Base-by-base conservation (phyloP, 2,888 invertebrate species). In the Thereva nobilitata region DNA sequence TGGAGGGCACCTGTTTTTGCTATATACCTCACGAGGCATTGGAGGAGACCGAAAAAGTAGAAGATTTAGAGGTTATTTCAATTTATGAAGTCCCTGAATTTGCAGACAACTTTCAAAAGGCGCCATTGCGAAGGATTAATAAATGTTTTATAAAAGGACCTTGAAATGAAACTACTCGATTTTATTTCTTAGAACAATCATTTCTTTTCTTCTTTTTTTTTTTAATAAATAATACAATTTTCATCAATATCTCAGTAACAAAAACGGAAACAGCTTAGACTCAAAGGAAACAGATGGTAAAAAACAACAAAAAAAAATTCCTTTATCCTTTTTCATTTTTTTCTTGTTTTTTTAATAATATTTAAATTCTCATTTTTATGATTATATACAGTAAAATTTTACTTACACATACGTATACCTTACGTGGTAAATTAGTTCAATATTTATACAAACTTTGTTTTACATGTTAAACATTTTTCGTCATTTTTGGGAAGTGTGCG, bases 301-400 rank as follows among this genome's bases (percentile, higher is more conserved):
- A 59, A 61, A 61, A 50, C 61, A 61, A 61, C 50, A 50, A 61
- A 23, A 23, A 23, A 23, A 23, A 23, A 23, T 23, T 23, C 23
- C 23, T 23, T 23, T 23, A 23, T 23, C 23, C 23, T 23, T 23
- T 23, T 23, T 23, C 23, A 23, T 23, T 23, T 23, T 23, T 23
- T 23, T 23, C 23, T 23, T 23, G 1, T 23, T 61, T 38, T 12
- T 61, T 38, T 40, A 50, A 50, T 40, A 49, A 23, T 50, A 23
- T 47, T 38, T 10, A 38, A 50, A 9, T 49, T 61, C 45, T 35
- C 61, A 34, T 12, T 50, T 35, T 61, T 50, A 50, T 50, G 61
- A 61, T 61, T 61, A 61, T 61, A 61, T 61, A 61, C 61, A 61
- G 38, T 61, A 61, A 61, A 61, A 61, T 49, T 35, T 61, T 23